phyloP scores from a whole-genome alignment of 1,140 invertebrate genomes.

The Trichonephila clavata region DNA sequence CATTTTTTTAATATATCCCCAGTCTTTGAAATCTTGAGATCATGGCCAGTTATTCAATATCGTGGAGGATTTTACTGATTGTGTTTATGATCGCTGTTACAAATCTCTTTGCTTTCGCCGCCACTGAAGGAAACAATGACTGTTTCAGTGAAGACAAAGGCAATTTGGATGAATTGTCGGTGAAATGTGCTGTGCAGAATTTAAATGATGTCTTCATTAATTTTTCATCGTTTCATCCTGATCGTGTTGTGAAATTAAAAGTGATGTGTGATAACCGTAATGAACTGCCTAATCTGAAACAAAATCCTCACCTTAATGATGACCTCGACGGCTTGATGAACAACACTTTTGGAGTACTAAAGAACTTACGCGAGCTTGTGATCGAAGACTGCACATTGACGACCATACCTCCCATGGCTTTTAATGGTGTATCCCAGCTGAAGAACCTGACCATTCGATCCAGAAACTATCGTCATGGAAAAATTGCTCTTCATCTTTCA shows the following conservation, averaged over 20 bases:
- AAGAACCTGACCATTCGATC: constrained; percentile 87
- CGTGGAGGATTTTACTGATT: neutral
- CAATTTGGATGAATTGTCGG: constrained; percentile 36
- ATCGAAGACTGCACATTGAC: constrained; percentile 90
- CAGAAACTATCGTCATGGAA: constrained; percentile 90
- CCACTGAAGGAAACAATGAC: neutral
- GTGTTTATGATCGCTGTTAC: neutral
- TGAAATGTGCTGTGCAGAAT: constrained; percentile 75
- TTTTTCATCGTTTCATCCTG: constrained; percentile 77
- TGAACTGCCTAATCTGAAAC: constrained; percentile 35
- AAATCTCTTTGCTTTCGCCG: neutral
- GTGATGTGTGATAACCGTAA: constrained; percentile 77
- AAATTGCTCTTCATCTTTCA: constrained; percentile 88
- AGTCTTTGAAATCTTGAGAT: neutral
- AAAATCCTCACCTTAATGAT: constrained; percentile 80
- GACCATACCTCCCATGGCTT: constrained; percentile 86
- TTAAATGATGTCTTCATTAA: constrained; percentile 77
- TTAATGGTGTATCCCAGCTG: constrained; percentile 86
- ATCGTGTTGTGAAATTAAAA: constrained; percentile 73
- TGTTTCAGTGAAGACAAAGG: constrained; percentile 19
- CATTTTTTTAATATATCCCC: neutral
- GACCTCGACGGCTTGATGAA: constrained; percentile 78
- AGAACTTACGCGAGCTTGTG: constrained; percentile 86
- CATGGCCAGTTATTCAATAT: neutral
- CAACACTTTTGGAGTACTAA: constrained; percentile 88